Base-by-base conservation (phyloP, 2,888 invertebrate genomes). In the Andrena marginata region DNA sequence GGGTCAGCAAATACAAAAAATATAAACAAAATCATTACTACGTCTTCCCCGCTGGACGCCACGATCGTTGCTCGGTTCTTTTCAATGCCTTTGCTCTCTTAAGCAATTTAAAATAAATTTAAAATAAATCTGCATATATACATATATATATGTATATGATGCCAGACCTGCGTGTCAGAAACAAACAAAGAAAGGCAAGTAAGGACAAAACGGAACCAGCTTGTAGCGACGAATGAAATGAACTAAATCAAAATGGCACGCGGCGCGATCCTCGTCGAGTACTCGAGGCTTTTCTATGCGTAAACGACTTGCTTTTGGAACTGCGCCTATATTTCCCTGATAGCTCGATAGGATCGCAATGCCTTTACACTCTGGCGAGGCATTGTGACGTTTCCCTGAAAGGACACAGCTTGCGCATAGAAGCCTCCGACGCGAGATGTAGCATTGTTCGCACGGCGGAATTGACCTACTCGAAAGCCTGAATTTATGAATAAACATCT, bases 1-100 rank as follows among this genome's bases (percentile, higher is more conserved):
- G 91, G 90, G 91, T 93, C 94, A 90, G 94, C 93, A 94, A 94
- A 94, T 94, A 94, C 93, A 94, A 94, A 94, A 94, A 93, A 94
- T 93, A 94, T 93, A 93, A 94, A 94, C 93, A 94, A 94, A 94
- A 91, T 86, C 91, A 92, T 93, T 93, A 94, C 94, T 93, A 92
- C 85, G 87, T 90, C 91, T 91, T 88, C 89, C 87, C 86, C 83
- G 85, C 81, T 73, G 77, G 86, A 78, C 65, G 87, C 88, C 90
- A 90, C 89, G 88, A 82, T 85, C 86, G 88, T 87, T 84, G 87
- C 77, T 80, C 78, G 84, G 87, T 69, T 23, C 85, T 88, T 87
- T 85, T 78, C 73, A 70, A 83, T 75, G 86, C 78, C 87, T 79
- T 89, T 89, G 83, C 87, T 87, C 89, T 80, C 80, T 86, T 86